phyloP scores from a whole-genome alignment of 2,888 invertebrate genomes.

The Tanytarsus gracilentus region DNA sequence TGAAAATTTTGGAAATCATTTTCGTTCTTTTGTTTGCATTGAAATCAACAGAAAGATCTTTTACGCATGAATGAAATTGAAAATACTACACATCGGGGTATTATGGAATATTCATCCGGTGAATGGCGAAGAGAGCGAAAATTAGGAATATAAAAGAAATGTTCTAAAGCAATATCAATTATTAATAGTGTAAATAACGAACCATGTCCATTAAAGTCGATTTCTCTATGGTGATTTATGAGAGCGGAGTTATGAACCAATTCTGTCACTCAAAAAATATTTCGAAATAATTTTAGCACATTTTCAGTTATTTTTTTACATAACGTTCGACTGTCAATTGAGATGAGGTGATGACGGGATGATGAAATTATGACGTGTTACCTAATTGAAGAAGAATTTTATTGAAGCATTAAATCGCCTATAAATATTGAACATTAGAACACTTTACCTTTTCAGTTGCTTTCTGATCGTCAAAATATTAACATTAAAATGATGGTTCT shows the following conservation, averaged over 20 bases:
- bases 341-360: not conserved
- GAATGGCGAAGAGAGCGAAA: not conserved
- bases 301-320: not conserved
- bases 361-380: not conserved
- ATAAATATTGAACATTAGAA: not conserved
- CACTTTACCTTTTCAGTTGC: conserved; percentile 3
- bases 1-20: too few species aligned
- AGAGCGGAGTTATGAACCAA: too few species aligned
- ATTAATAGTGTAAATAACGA: not conserved
- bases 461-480: not conserved
- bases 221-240: not conserved
- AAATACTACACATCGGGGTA: not conserved
- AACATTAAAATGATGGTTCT: conserved; percentile 1
- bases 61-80: not conserved
- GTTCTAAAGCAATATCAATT: not conserved
- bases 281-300: not conserved
- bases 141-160: conserved; percentile 3
- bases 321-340: not conserved
- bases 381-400: too few species aligned
- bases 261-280: not conserved
- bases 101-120: not conserved
- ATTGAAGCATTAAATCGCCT: not conserved
- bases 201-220: not conserved
- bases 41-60: not conserved
- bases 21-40: too few species aligned